Evolutionary conservation across 2,797 vertebrate genomes (phyloP), one percentile per base, ranked within the genome.

Genomic region (Enteromius thamalakanensis): DNA sequence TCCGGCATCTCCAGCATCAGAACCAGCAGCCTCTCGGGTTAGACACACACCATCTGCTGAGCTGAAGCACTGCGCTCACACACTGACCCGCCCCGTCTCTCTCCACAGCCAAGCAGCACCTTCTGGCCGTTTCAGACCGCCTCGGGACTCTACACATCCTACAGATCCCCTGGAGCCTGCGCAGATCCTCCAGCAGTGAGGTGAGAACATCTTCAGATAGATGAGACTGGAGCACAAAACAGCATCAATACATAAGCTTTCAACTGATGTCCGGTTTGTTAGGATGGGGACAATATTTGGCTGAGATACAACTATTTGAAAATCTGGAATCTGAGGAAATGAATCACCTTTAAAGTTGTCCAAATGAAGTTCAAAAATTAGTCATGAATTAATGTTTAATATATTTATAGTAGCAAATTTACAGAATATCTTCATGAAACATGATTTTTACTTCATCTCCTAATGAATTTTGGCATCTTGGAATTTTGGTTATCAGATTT

Each of bases 81-180:
- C 12, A 4, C 29, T 34, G 15, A 55, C 10, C 0, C 3, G 17
- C 29, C 3, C 26, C 2, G 1, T 72, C 51, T 53, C 29, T 81
- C 21, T 71, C 49, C 21, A 70, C 80, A 98, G 96, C 92, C 55
- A 96, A 95, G 89, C 95, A 97, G 88, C 95, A 99, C 81, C 94
- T 97, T 87, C 89, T 99, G 91, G 96, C 97, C 1, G 91, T 97
- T 86, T 93, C 94, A 11, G 97, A 99, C 45, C 90, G 95, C 70
- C 90, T 93, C 47, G 97, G 97, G 81, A 93, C 94, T 1, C 90
- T 98, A 65, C 94, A 93, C 79, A 89, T 99, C 89, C 92, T 99
- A 75, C 94, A 97, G 91, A 93, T 98, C 85, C 95, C 96, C 32
- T 95, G 95, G 92, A 89, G 84, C 0, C 87, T 97, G 86, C 93